Evolutionary conservation across 2,888 invertebrate species (phyloP), one percentile per base, ranked within the genome.

Genomic region (Bombylius discolor): DNA sequence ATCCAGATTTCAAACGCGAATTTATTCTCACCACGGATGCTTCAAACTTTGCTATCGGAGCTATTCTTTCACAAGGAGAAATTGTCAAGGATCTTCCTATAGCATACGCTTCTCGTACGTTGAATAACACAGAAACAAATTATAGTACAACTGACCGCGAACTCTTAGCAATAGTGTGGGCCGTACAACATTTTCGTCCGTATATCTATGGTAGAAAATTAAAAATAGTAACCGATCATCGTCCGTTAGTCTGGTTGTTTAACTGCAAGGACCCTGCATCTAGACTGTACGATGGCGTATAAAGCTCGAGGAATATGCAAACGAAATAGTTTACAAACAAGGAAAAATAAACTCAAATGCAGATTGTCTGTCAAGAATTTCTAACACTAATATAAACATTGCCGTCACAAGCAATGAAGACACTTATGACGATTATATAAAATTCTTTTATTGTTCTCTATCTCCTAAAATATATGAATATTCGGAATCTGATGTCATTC

Each of bases 91-190:
- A 46, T 39, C 11, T 39, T 7, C 39, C 39, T 39, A n/a, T n/a
- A n/a, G n/a, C n/a, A n/a, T 39, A 39, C 39, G 39, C 39, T 11
- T 39, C 39, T 11, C 7, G 39, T 2, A 39, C 7, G 11, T 39
- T 39, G 11, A 39, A 51, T 42, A 4, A n/a, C 11, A 59, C 62
- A 1, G 64, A 65, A 57, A 34, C 11, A 31, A 64, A 62, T 46
- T 66, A 66, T 47, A 52, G 57, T 1, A 64, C 64, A 0, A 64
- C 57, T 3, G 65, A 66, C 50, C 60, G 58, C 46, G 67, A 51
- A 42, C 34, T 51, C 5, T 42, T 50, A 4, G 39, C 50, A 5
- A 51, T n/a, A 8, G 42, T 51, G 1, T 51, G 14, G 23, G 42
- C 50, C 4, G 50, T 42, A 5, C 31, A 49, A 4, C 39, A 39